Evolutionary conservation across 1,140 invertebrate species (phyloP), one percentile per base, ranked within the genome.

Genomic region (Lepidurus arcticus): DNA sequence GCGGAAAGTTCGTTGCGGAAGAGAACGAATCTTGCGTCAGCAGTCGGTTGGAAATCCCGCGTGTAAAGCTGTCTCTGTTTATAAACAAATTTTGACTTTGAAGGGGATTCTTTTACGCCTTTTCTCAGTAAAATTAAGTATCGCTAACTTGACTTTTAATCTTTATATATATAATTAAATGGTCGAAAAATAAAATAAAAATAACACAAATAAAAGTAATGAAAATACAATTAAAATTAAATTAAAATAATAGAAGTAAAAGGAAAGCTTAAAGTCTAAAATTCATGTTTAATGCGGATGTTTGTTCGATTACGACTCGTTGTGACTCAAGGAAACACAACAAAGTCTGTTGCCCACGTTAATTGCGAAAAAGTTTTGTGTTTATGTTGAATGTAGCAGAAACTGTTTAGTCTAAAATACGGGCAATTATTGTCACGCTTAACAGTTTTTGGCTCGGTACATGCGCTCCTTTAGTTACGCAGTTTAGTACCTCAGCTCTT

Each of bases 21-120:
- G 13, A 76, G 76, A 76, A 76, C 76, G 44, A 53, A 76, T 53
- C 44, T 45, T 11, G 44, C 76, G 44, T 76, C 76, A 7, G 45
- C 45, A 53, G 44, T 76, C 5, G 76, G 76, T 45, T 65, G 65
- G n/a, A 44, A 76, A 7, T 76, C 76, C 44, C 65, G 53, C 1
- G 53, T 65, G 53, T 65, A 65, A 65, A 65, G 53, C 53, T 65
- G 53, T 16, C 53, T 65, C 53, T 65, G n/a, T n/a, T 21, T 65
- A 11, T 65, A 65, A 65, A 65, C 53, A 3, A 0, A 65, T 16
- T 65, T 65, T n/a, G 5, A 45, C 75, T n/a, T 26, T 76, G 7
- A 53, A 10, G 45, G 75, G 21, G 47, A 65, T 65, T 13, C 11
- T 13, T n/a, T 9, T 65, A 26, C 26, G 26, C 26, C 26, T 26